Evolutionary conservation across 2,113 vertebrate species (phyloP).

Genomic region (Regulus satrapa): DNA sequence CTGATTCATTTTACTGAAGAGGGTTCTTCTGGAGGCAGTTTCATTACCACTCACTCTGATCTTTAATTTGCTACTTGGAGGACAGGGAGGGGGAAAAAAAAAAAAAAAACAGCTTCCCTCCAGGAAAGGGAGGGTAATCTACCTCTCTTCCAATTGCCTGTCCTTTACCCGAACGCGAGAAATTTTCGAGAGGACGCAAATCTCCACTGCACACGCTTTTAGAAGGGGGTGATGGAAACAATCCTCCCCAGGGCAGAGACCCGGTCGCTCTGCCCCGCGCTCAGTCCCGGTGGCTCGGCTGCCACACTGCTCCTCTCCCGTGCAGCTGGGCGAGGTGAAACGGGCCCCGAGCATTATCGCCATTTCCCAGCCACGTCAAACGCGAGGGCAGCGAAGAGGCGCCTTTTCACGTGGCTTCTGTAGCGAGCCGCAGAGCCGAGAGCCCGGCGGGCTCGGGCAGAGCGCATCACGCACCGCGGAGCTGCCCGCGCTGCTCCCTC

Average conservation of each 20-base stretch:
- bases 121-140: neutral
- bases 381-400: neutral
- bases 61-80: neutral
- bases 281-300: neutral
- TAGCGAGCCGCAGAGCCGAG: neutral
- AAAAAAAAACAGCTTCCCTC: neutral
- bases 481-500: neutral
- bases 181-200: neutral
- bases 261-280: neutral
- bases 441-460: too few species aligned
- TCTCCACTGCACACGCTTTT: neutral
- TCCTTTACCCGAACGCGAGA: neutral
- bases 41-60: neutral
- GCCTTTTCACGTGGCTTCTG: neutral
- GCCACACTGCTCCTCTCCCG: neutral
- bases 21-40: neutral
- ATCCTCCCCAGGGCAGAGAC: neutral
- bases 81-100: too few species aligned
- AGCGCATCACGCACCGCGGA: too few species aligned
- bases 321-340: neutral
- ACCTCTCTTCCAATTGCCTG: neutral
- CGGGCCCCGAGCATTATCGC: neutral
- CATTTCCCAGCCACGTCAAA: neutral
- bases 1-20: neutral
- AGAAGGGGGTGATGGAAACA: neutral